These are phyloP conservation scores for human (Homo sapiens) DNA, from an alignment of 2,113 vertebrate genomes.

Conservation along the genomic window DNA sequence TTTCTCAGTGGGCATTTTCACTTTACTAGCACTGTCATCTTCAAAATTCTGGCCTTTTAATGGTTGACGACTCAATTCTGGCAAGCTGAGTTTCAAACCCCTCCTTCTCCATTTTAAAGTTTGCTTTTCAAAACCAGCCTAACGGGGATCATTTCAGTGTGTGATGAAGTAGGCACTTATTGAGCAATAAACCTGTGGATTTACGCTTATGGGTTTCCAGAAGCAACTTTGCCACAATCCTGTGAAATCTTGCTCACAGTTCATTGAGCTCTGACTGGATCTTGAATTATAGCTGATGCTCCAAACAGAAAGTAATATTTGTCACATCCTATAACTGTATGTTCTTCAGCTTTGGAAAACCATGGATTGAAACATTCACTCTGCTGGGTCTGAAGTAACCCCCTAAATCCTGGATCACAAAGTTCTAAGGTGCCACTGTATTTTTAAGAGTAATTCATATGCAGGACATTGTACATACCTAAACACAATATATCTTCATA, in stretches of 20 bases:
- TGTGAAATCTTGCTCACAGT: constrained; percentile 72
- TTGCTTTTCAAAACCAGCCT: constrained; percentile 63
- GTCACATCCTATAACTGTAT: constrained; percentile 69
- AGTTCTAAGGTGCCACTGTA: neutral
- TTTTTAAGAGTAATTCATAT: constrained; percentile 5
- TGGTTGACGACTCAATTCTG: constrained; percentile 53
- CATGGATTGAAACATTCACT: constrained; percentile 50
- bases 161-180: constrained; percentile 66
- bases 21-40: constrained; percentile 27
- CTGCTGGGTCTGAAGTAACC: constrained; percentile 19
- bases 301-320: constrained; percentile 78
- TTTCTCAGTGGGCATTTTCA: constrained; percentile 34
- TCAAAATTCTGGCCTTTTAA: constrained; percentile 57
- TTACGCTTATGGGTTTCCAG: constrained; percentile 71
- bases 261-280: constrained; percentile 72
- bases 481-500: neutral
- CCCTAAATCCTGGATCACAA: neutral
- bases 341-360: constrained; percentile 67
- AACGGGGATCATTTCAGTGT: constrained; percentile 57
- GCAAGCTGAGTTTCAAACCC: constrained; percentile 38
- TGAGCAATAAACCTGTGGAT: constrained; percentile 68
- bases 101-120: constrained; percentile 42
- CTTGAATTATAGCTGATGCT: constrained; percentile 76
- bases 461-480: neutral
- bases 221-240: constrained; percentile 68